Conservation (phyloP, 2,113 vertebrate genomes). For the Rhabdomys dilectus region DNA sequence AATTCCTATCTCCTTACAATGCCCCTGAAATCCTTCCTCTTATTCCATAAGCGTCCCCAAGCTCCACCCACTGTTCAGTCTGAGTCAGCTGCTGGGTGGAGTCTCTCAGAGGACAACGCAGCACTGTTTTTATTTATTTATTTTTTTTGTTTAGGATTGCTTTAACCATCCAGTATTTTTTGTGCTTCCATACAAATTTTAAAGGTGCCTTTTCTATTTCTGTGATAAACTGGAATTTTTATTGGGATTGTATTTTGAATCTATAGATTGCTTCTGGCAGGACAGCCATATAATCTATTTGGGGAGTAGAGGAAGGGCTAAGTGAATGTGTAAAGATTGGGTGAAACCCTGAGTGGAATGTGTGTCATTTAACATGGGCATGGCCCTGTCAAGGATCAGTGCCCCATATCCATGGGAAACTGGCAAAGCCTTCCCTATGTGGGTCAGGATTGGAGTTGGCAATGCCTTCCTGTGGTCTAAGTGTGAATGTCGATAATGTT, state of each 20-base stretch:
- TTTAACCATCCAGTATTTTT: neutral
- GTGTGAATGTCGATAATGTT: neutral
- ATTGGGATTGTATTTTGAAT: neutral
- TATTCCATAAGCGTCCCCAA: no score
- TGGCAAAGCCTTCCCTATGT: neutral
- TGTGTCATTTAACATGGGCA: neutral
- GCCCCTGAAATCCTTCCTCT: no score
- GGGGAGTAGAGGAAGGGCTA: neutral
- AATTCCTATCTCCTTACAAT: no score
- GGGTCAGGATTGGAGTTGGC: neutral
- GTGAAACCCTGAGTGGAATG: no score
- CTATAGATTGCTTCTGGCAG: neutral
- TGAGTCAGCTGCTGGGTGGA: no score
- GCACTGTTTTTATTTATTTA: neutral
- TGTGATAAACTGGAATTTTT: neutral
- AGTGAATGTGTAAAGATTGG: neutral
- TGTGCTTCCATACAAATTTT: neutral
- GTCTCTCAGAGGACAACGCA: neutral
- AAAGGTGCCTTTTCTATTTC: neutral
- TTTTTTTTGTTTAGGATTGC: neutral
- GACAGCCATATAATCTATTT: neutral
- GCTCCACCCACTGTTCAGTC: no score
- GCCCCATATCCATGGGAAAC: neutral
- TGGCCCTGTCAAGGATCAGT: neutral
- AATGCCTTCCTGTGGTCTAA: neutral